Evolutionary conservation across 2,888 invertebrate genomes (phyloP), one percentile per base, ranked within the genome.

Genomic region (Dusona sp.): DNA sequence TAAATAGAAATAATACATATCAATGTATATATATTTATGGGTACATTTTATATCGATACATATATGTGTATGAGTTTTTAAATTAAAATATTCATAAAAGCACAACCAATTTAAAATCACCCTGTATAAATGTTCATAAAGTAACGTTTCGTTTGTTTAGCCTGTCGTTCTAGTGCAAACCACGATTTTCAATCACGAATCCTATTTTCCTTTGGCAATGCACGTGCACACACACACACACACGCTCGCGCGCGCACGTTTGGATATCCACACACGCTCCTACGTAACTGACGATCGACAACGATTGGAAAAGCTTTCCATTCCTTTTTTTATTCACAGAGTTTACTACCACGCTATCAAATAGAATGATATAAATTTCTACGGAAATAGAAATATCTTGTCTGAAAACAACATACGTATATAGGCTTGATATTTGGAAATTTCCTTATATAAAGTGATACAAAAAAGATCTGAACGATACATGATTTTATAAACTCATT

Each of bases 171-270:
- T 45, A 72, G 79, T 79, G 72, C 77, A 80, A 74, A 84, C 88
- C 86, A 64, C 88, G 82, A 88, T 85, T 87, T 86, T 88, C 88
- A 86, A 88, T 88, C 84, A 84, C 84, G 79, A 78, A 84, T 70
- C 79, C 80, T 38, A 80, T 73, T 80, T 73, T 80, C 70, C 73
- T 77, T 42, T 83, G 61, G 45, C 29, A 11, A 57, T 57, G 51
- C 38, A 19, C 9, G 3, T 48, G 16, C 57, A 64, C 57, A 48
- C 54, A 70, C 22, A 54, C 25, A 61, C 19, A 73, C 78, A 68
- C 54, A 78, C 19, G 42, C 64, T 33, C 45, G 29, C 38, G 22
- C 70, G 25, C 29, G 9, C 70, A 38, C 42, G 3, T 38, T 6
- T 33, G 16, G 2, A 45, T 8, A 29, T 61, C 8, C 74, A 33